A percentile compares a stretch with the other conserved stretches of the same genome.
Evolutionary conservation across 2,888 invertebrate species (phyloP).

Genomic region (Tubulanus polymorphus): DNA sequence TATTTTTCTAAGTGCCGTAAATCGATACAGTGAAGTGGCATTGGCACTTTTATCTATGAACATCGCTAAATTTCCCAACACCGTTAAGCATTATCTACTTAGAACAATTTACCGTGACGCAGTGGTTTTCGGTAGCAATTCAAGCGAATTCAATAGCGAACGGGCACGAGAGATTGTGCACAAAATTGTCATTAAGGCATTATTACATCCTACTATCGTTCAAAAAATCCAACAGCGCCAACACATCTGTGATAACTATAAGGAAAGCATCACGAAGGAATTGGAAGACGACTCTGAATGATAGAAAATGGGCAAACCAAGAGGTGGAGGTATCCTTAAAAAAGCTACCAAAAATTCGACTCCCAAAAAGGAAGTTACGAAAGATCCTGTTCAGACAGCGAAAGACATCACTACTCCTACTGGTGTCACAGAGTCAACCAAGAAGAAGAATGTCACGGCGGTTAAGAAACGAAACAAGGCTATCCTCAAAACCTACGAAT

Average conservation of each 20-base stretch:
- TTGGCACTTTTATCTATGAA: neutral
- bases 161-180: neutral
- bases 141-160: neutral
- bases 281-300: neutral
- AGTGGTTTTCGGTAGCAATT: neutral
- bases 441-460: neutral
- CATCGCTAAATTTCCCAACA: neutral
- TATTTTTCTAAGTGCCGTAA: neutral
- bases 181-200: constrained; percentile 2
- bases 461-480: constrained; percentile 1
- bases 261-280: neutral
- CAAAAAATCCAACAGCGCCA: neutral
- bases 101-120: neutral
- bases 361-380: neutral
- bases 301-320: neutral
- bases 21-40: neutral
- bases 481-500: neutral
- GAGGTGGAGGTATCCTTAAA: neutral
- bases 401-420: neutral
- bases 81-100: neutral
- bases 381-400: neutral
- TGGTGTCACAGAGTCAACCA: neutral
- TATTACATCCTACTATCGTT: neutral
- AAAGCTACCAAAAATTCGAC: neutral
- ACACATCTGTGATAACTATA: neutral